Conservation (phyloP, 2,113 vertebrate genomes). For the Lynx canadensis region DNA sequence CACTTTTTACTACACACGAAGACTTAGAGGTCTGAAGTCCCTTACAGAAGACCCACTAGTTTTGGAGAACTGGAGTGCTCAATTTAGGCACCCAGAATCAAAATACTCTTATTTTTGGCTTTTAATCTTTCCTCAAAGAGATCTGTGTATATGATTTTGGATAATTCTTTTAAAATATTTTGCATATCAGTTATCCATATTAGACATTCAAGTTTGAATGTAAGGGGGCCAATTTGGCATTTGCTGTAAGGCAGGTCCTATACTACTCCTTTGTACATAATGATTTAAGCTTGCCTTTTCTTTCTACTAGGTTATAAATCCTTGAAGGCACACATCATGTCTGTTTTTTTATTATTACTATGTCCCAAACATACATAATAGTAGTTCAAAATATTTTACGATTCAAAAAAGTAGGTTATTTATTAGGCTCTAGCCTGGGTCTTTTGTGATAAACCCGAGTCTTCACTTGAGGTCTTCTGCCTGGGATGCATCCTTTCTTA, state of each 20-base stretch:
- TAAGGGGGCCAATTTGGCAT: background rate
- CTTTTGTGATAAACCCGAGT: background rate
- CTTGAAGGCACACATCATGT: background rate
- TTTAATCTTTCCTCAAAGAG: conserved; percentile 14
- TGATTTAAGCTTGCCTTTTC: background rate
- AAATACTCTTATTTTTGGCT: conserved; percentile 10
- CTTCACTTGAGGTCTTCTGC: background rate
- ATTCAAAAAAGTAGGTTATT: background rate
- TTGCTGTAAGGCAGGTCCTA: background rate
- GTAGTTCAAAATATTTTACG: conserved; percentile 1
- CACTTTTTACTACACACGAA: background rate
- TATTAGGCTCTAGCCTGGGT: background rate
- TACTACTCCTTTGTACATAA: background rate
- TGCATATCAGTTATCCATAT: background rate
- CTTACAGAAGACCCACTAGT: background rate
- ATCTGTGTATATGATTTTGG: background rate
- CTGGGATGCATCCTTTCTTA: background rate
- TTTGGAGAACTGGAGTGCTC: background rate
- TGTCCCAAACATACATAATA: background rate
- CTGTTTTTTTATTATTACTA: conserved; percentile 10
- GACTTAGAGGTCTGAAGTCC: background rate
- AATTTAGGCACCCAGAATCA: background rate
- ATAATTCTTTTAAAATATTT: background rate
- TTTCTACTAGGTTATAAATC: background rate
- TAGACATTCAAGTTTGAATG: background rate